These are phyloP conservation scores for Caenorhabditis parvicauda DNA, from an alignment of 2,888 invertebrate species.

Conservation along the genomic window DNA sequence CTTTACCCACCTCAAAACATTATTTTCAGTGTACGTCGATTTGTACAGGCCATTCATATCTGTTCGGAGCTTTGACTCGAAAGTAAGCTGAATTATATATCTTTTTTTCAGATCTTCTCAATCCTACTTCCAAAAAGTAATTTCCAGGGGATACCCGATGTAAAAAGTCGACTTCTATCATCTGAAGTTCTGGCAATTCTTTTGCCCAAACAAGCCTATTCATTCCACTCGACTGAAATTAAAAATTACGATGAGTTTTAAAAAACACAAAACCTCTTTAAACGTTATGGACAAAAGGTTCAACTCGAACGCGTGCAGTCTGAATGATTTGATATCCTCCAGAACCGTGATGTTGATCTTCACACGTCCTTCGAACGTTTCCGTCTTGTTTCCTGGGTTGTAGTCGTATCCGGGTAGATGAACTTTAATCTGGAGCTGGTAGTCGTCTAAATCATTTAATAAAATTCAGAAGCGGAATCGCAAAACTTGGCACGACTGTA, in stretches of 20 bases:
- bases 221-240: constrained; percentile 2
- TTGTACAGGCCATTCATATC: constrained; percentile 55
- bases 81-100: constrained; percentile 25
- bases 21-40: constrained; percentile 43
- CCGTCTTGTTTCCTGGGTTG: constrained; percentile 15
- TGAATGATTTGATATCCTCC: constrained; percentile 36
- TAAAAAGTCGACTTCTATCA: constrained; percentile 48
- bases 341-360: constrained; percentile 43
- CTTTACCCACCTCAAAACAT: too few species aligned
- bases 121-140: too few species aligned
- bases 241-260: neutral
- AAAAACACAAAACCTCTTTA: neutral
- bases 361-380: constrained; percentile 54
- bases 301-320: constrained; percentile 45
- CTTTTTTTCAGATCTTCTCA: neutral
- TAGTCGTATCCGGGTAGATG: constrained; percentile 57
- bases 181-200: too few species aligned
- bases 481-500: constrained; percentile 39
- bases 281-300: constrained; percentile 11
- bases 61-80: constrained; percentile 15
- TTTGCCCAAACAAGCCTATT: too few species aligned
- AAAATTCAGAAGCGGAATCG: too few species aligned
- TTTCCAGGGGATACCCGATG: too few species aligned
- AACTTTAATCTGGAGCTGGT: constrained; percentile 51
- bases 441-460: too few species aligned